Base-by-base conservation (phyloP, 2,113 vertebrate species). In the Mugil cephalus region DNA sequence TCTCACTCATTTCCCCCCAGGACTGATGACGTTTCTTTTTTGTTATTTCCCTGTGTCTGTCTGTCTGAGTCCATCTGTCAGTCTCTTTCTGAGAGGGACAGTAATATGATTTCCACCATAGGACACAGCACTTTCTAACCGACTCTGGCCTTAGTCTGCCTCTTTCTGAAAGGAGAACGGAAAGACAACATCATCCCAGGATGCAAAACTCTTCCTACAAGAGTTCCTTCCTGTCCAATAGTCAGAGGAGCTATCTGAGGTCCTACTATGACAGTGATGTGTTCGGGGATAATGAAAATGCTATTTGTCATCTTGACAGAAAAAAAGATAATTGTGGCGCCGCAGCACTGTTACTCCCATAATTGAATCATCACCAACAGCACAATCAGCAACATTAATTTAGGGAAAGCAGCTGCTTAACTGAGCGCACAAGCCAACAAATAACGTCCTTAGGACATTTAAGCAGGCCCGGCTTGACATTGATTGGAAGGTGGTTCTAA, bases 1-100 rank as follows among this genome's bases (percentile, higher is more conserved):
- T 42, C 65, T 46, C 45, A 59, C 74, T 80, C 64, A 58, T 84
- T 62, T 77, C 17, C 76, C 84, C 78, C 15, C 30, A 0, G 76
- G 87, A 72, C 65, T 45, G 77, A 87, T 80, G 80, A 87, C 62
- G 36, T 78, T 73, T 77, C 39, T 74, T 79, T 67, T 84, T 48
- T 1, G 17, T 73, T 62, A 73, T 87, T 79, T 72, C 50, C 10
- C 7, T 3, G 24, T 30, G 24, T 40, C 85, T 42, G 68, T 70
- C 42, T 67, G 56, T 84, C 82, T 69, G 24, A 56, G 77, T 81
- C 53, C 60, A 83, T 87, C 83, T 60, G 75, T 88, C 89, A 85
- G 73, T 83, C 60, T 78, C 58, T 82, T 46, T 84, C 80, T 79
- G 55, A 69, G 43, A 73, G 59, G 62, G 71, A 83, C 61, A 64